Evolutionary conservation across 2,113 vertebrate genomes (phyloP).

Genomic region (Ceyx cyanopectus): DNA sequence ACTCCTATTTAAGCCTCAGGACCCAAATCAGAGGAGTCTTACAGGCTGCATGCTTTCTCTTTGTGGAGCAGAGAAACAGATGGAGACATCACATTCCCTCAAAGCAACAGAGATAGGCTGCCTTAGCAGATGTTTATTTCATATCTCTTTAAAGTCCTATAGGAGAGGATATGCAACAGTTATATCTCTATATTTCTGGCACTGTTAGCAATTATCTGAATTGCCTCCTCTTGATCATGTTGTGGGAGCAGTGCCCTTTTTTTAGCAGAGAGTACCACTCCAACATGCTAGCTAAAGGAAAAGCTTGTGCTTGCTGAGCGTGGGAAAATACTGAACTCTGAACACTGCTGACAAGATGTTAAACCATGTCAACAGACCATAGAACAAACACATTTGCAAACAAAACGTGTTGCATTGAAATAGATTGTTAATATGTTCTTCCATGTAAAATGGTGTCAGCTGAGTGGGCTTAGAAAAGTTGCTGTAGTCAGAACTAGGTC

Average conservation of each 20-base stretch:
- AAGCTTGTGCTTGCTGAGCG: not conserved
- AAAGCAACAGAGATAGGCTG: not conserved
- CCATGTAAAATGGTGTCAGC: not conserved
- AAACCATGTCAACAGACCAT: not conserved
- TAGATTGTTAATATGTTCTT: not conserved
- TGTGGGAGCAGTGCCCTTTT: not conserved
- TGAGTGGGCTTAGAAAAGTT: not conserved
- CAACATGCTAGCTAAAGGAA: not conserved
- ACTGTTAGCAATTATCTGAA: not conserved
- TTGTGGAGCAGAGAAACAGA: not conserved
- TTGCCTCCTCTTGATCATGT: not conserved
- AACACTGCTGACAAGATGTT: not conserved
- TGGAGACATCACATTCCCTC: not conserved
- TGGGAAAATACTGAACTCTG: not conserved
- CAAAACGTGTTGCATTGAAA: not conserved
- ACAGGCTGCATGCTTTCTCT: not conserved
- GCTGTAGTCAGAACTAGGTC: not conserved
- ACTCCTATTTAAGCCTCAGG: not conserved
- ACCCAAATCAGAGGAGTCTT: not conserved
- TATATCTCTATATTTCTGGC: not conserved
- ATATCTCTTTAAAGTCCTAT: not conserved
- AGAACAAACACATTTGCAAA: not conserved
- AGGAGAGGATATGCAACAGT: not conserved
- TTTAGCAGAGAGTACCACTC: not conserved
- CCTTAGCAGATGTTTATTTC: not conserved